Conservation (phyloP, 1,140 invertebrate species). For the Dreissena polymorpha region DNA sequence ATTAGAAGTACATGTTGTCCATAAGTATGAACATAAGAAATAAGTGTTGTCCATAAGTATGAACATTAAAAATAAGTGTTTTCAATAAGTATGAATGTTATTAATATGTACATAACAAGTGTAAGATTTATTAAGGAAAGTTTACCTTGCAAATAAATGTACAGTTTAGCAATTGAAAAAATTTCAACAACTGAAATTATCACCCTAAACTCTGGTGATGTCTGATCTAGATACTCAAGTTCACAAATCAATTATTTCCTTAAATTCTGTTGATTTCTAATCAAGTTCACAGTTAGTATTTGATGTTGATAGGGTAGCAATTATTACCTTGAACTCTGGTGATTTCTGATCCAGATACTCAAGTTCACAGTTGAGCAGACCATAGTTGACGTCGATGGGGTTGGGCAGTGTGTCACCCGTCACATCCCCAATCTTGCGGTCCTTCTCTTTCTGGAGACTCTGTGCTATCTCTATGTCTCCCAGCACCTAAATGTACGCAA, state of each 20-base stretch:
- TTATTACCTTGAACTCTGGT: constrained; percentile 75
- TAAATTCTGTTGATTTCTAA: constrained; percentile 73
- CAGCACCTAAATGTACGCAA: constrained; percentile 70
- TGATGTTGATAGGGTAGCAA: constrained; percentile 78
- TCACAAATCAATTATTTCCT: constrained; percentile 77
- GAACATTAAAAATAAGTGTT: neutral
- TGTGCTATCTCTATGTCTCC: constrained; percentile 81
- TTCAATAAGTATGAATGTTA: too few species aligned
- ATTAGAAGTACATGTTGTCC: constrained; percentile 3
- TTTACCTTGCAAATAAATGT: too few species aligned
- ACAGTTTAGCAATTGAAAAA: too few species aligned
- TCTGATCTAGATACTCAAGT: constrained; percentile 70
- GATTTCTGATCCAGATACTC: constrained; percentile 69
- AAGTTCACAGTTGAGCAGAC: constrained; percentile 77
- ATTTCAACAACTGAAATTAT: neutral
- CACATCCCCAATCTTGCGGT: constrained; percentile 50
- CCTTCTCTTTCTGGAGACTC: constrained; percentile 78
- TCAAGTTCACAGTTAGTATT: constrained; percentile 79
- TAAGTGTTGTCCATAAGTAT: neutral
- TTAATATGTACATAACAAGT: too few species aligned
- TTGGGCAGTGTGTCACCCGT: constrained; percentile 68
- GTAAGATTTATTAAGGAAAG: too few species aligned
- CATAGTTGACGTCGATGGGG: constrained; percentile 79
- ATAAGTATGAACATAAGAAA: too few species aligned
- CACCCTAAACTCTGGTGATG: constrained; percentile 76